Evolutionary conservation across 2,888 invertebrate species (phyloP), one percentile per base, ranked within the genome.

Genomic region (Zhengitettix transpicula): DNA sequence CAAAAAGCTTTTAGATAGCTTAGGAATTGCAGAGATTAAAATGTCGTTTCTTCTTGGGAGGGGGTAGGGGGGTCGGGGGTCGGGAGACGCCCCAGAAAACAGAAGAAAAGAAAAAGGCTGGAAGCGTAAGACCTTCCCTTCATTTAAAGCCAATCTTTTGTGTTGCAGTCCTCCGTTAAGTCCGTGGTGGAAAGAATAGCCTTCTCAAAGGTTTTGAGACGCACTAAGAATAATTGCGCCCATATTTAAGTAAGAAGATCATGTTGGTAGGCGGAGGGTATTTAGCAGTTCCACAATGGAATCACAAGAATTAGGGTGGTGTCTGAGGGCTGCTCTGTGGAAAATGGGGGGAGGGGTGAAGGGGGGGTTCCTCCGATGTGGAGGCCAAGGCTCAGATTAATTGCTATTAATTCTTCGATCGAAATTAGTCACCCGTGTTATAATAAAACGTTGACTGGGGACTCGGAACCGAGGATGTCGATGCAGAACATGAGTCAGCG

Each of bases 161-260:
- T 60, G 60, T 60, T 56, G 40, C 52, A 52, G 52, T 47, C 55
- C 57, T 60, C 56, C 42, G 54, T 54, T 56, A 59, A 56, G 59
- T 53, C 56, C 55, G 44, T 57, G 56, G 28, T 71, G 73, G 72
- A 74, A 74, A 72, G 73, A 73, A 73, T 73, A 71, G 72, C 72
- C 70, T 72, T 73, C 73, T 73, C 71, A 72, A 73, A 72, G 72
- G 73, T 72, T 72, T 72, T 72, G 72, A 73, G 71, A 69, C 69
- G 71, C 72, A 74, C 73, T 74, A 73, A 73, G 73, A 73, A 74
- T 74, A 74, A 74, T 74, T 74, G 73, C 73, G 70, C 69, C 72
- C 70, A 73, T 72, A 73, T 72, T 73, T 72, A 73, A 73, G 72
- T 70, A 62, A 62, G 62, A 62, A 60, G 60, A 60, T 60, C 47